These are phyloP conservation scores for Dicentrarchus labrax DNA, from an alignment of 2,113 vertebrate genomes.

Conservation along the genomic window DNA sequence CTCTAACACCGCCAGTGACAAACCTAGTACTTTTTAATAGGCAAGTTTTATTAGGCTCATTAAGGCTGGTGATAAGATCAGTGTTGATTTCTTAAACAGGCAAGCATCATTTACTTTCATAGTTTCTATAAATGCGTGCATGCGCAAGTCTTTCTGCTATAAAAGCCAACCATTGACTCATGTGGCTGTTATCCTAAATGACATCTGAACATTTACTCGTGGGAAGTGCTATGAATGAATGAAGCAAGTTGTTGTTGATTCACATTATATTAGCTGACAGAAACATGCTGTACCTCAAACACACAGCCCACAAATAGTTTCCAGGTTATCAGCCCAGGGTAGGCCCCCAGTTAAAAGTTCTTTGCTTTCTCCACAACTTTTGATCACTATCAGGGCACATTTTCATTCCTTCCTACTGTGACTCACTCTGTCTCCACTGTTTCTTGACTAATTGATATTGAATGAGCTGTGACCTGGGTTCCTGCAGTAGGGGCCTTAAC, in stretches of 20 bases:
- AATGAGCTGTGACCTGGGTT: conserved; percentile 7
- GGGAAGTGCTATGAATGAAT: conserved; percentile 9
- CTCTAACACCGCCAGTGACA: too few species aligned
- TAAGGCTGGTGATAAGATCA: background rate
- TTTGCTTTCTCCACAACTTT: background rate
- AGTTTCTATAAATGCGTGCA: background rate
- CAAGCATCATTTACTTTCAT: conserved; percentile 4
- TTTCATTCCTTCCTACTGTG: conserved; percentile 19
- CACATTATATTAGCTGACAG: background rate
- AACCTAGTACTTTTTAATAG: background rate
- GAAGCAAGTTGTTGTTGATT: conserved; percentile 1
- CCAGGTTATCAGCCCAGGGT: conserved; percentile 10
- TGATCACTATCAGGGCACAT: conserved; percentile 43
- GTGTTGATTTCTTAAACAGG: conserved; percentile 5
- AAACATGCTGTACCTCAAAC: conserved; percentile 3
- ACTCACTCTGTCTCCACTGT: conserved; percentile 9
- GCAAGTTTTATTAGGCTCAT: background rate
- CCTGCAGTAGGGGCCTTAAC: background rate
- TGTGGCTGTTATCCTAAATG: background rate
- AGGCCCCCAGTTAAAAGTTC: background rate
- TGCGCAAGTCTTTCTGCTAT: background rate
- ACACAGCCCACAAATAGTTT: conserved; percentile 5
- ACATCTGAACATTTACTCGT: background rate
- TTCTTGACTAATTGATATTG: background rate
- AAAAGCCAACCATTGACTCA: conserved; percentile 28